Base-by-base conservation (phyloP, 1,140 invertebrate species). In the Leptopilina boulardi region DNA sequence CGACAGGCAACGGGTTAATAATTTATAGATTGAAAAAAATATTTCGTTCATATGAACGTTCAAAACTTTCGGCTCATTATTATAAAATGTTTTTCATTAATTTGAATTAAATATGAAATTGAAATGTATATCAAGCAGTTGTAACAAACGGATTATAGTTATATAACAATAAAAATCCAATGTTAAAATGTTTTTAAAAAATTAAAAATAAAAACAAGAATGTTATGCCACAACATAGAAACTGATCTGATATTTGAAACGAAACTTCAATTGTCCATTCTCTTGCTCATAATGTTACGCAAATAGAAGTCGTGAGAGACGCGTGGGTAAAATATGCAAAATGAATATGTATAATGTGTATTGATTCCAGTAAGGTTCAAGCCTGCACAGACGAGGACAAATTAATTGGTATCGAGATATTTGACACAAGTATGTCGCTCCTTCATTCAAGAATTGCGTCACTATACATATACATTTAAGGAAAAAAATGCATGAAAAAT, bases 261-360 rank as follows among this genome's bases (percentile, higher is more conserved):
- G 59, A 66, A 66, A n/a, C 21, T 30, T 66, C 59, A 23, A 66
- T 66, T 66, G 59, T 30, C 59, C 59, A 66, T 66, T 66, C 59
- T 66, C 23, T 15, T 54, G 2, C 47, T 66, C 30, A 66, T 30
- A 66, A 66, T 66, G 59, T 66, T 66, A 66, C 59, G 59, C 59
- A 66, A 66, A 66, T 30, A 66, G 59, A 34, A 66, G 59, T 66
- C 59, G 59, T 51, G 47, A 34, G 59, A 66, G 59, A 66, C 59
- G 59, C 59, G 59, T 66, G 59, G 59, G 59, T 66, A 66, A 66
- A 66, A 66, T 66, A 66, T 66, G 59, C 59, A 66, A 30, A 66
- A 66, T 66, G 26, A 66, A 66, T 66, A 66, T 66, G 59, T 66
- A 66, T n/a, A n/a, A n/a, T n/a, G n/a, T 66, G 59, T 66, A 66